These are phyloP conservation scores for Nymphalis urticae DNA, from an alignment of 2,888 invertebrate species.

Conservation along the genomic window DNA sequence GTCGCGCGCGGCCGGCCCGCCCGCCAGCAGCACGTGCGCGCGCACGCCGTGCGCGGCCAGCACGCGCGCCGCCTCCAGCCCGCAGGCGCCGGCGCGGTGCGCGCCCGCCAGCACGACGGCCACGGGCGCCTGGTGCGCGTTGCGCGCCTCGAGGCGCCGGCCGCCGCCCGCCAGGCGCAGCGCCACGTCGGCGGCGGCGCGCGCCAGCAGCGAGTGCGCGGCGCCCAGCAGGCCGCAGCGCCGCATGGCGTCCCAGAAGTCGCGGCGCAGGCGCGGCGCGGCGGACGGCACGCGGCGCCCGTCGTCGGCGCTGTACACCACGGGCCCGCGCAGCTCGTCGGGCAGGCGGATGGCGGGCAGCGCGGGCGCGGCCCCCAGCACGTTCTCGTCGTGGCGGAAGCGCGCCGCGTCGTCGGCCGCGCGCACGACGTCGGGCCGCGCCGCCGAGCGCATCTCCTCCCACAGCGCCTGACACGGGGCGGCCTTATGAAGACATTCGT, in stretches of 20 bases:
- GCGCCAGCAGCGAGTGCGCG: conserved; percentile 89
- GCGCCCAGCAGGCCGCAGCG: conserved; percentile 76
- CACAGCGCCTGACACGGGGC: conserved; percentile 54
- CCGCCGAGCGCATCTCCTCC: conserved; percentile 60
- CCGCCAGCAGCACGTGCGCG: conserved; percentile 39
- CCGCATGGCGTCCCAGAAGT: conserved; percentile 85
- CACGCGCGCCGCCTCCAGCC: conserved; percentile 83
- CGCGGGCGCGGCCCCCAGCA: conserved; percentile 71
- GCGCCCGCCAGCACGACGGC: conserved; percentile 88
- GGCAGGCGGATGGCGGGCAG: conserved; percentile 85
- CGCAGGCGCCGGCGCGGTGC: conserved; percentile 76
- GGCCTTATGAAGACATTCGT: too few species aligned
- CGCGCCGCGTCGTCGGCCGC: conserved; percentile 64
- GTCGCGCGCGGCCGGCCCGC: conserved; percentile 38
- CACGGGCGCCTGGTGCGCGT: conserved; percentile 93
- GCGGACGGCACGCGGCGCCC: conserved; percentile 91
- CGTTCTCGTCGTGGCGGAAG: conserved; percentile 93
- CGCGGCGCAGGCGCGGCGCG: conserved; percentile 83
- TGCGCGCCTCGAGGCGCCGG: conserved; percentile 90
- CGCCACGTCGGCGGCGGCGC: conserved; percentile 92
- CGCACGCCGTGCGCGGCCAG: conserved; percentile 91
- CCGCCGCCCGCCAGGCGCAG: conserved; percentile 89
- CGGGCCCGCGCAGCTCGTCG: conserved; percentile 68
- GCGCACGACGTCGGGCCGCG: conserved; percentile 67
- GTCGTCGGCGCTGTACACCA: conserved; percentile 89